A percentile compares a stretch with the other conserved stretches of the same genome.
These are phyloP conservation scores for Dynastes tityus DNA, from an alignment of 2,888 invertebrate genomes.

Conservation along the genomic window DNA sequence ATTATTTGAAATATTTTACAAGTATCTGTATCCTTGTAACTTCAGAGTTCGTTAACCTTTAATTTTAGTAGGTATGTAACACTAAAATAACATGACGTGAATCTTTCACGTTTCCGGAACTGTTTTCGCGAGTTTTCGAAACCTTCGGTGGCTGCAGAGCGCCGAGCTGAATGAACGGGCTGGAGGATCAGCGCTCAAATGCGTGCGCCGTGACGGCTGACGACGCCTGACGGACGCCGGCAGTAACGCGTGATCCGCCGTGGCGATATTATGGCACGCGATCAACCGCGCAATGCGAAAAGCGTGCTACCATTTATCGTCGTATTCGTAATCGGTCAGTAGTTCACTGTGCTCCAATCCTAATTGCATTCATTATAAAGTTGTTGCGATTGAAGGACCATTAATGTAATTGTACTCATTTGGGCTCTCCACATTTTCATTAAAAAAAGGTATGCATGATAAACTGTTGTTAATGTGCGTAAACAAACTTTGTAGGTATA, in stretches of 20 bases:
- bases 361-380: conserved; percentile 43
- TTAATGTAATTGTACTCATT: conserved; percentile 1
- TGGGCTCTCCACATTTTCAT: conserved; percentile 10
- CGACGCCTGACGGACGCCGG: conserved; percentile 62
- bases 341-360: conserved; percentile 24
- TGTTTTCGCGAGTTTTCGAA: not conserved
- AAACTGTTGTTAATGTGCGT: not conserved
- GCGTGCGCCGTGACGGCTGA: conserved; percentile 60
- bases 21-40: no score
- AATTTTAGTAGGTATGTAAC: not conserved
- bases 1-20: no score
- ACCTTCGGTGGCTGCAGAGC: not conserved
- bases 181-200: conserved; percentile 54
- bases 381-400: conserved; percentile 27
- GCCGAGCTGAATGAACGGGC: conserved; percentile 50
- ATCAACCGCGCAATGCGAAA: conserved; percentile 19
- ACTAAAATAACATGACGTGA: not conserved
- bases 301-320: conserved; percentile 34
- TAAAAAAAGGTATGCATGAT: conserved; percentile 34
- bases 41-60: not conserved
- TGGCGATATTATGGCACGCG: conserved; percentile 32
- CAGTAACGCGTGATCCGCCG: conserved; percentile 63
- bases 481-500: not conserved
- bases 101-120: conserved; percentile 21
- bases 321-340: conserved; percentile 27